Conservation (phyloP, 1,140 invertebrate genomes). For the Pogonomyrmex barbatus region DNA sequence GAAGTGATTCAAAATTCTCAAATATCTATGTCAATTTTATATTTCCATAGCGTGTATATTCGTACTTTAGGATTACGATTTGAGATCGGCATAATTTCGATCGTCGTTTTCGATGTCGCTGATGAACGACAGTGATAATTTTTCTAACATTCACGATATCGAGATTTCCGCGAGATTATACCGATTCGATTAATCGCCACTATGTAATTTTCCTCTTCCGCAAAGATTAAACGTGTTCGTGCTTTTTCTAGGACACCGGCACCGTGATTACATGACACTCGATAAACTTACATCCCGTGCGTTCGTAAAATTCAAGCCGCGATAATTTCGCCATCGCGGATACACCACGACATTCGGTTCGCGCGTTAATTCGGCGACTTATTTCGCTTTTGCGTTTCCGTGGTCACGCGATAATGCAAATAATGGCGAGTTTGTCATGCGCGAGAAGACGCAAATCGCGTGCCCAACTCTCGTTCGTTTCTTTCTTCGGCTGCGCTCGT, state of each 20-base stretch:
- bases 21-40: constrained; percentile 35
- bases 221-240: neutral
- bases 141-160: neutral
- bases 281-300: neutral
- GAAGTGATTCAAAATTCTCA: neutral
- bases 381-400: constrained; percentile 25
- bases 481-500: constrained; percentile 64
- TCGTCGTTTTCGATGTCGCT: neutral
- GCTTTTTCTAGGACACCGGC: neutral
- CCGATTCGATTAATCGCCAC: neutral
- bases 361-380: constrained; percentile 20
- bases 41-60: neutral
- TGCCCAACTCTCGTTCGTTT: constrained; percentile 69
- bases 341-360: neutral
- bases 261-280: neutral
- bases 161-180: neutral
- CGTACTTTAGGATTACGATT: neutral
- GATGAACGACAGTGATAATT: neutral
- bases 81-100: neutral
- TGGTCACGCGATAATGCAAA: constrained; percentile 53
- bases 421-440: constrained; percentile 23
- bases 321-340: constrained; percentile 7
- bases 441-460: constrained; percentile 42
- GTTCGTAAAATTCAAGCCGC: neutral
- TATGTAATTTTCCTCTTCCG: neutral